Conservation (phyloP, 2,113 vertebrate species). For the Agapornis roseicollis region DNA sequence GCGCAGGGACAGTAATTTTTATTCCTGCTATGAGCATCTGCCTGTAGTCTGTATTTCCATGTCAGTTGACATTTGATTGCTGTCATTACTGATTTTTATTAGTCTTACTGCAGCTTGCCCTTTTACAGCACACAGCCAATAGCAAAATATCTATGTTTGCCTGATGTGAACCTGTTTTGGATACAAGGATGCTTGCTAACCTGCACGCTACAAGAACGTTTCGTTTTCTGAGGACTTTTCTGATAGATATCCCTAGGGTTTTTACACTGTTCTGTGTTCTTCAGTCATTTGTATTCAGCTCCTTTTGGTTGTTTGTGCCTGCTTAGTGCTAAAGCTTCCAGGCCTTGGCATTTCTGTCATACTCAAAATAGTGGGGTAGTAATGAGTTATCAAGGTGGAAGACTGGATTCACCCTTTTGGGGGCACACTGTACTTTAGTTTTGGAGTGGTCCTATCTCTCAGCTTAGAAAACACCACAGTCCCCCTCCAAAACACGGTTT, state of each 20-base stretch:
- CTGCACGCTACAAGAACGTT: neutral
- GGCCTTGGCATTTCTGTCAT: constrained; percentile 3
- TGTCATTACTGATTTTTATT: neutral
- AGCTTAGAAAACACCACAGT: neutral
- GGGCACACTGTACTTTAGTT: neutral
- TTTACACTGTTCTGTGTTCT: neutral
- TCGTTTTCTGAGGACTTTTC: neutral
- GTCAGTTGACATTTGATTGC: neutral
- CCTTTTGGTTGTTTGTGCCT: neutral
- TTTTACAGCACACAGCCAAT: neutral
- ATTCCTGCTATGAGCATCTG: neutral
- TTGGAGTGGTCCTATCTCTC: neutral
- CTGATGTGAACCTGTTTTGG: neutral
- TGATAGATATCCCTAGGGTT: neutral
- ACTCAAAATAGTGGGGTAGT: neutral
- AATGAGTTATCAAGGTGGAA: constrained; percentile 9
- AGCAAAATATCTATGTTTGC: neutral
- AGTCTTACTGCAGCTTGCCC: neutral
- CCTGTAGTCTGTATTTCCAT: neutral
- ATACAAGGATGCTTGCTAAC: neutral
- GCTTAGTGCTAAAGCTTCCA: neutral
- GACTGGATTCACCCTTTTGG: neutral
- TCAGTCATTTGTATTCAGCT: neutral
- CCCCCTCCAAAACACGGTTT: neutral
- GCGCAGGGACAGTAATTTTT: neutral